These are phyloP conservation scores for Columba janthina DNA, from an alignment of 2,113 vertebrate species.

Conservation along the genomic window DNA sequence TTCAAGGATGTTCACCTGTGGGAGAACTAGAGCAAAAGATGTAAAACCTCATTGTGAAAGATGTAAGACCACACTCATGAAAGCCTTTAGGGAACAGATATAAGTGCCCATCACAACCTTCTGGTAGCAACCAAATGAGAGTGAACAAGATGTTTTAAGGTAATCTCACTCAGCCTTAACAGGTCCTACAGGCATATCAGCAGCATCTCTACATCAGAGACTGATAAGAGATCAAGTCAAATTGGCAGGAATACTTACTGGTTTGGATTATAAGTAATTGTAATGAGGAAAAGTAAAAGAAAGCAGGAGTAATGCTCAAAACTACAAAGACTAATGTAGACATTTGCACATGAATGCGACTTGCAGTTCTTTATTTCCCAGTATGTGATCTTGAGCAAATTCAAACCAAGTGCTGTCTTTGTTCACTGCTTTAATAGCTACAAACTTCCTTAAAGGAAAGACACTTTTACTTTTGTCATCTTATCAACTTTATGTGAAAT, in stretches of 20 bases:
- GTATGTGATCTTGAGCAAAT: slow-evolving; percentile 5
- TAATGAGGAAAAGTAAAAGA: neutral
- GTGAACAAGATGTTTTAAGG: neutral
- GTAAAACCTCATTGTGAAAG: neutral
- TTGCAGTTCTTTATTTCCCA: neutral
- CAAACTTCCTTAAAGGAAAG: slow-evolving; percentile 5
- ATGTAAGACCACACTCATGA: neutral
- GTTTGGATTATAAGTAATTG: slow-evolving; percentile 6
- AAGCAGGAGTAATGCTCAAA: neutral
- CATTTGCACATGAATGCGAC: neutral
- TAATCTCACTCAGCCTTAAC: neutral
- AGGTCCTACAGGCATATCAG: neutral
- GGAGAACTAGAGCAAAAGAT: neutral
- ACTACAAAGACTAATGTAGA: neutral
- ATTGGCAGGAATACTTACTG: neutral
- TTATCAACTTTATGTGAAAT: neutral
- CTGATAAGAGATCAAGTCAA: neutral
- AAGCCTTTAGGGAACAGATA: neutral
- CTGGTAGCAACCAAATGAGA: neutral
- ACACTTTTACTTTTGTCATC: neutral
- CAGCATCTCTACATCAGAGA: neutral
- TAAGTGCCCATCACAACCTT: neutral
- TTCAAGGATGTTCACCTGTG: neutral
- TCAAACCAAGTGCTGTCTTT: neutral
- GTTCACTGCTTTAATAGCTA: neutral